Percentiles rank a stretch among this genome's conserved stretches.
Conservation (phyloP, 37 sponge, comb jelly and placozoan genomes). For the Halichondria panicea region DNA sequence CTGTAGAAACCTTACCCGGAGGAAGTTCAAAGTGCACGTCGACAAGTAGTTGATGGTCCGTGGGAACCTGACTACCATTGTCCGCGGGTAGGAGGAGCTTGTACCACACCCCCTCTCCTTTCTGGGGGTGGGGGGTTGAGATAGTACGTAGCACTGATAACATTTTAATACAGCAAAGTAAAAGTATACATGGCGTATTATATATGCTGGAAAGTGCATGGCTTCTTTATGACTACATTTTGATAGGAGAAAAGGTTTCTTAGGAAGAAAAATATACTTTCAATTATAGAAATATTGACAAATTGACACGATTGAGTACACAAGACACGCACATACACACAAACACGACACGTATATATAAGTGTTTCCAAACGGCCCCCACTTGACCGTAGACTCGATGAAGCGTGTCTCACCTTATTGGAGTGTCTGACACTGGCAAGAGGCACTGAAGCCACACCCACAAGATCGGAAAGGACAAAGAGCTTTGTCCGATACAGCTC, state of each 20-base stretch:
- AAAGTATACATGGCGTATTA: too few species aligned
- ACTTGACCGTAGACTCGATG: background rate
- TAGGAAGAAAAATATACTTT: too few species aligned
- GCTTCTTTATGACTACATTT: too few species aligned
- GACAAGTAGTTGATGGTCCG: constrained; percentile 26
- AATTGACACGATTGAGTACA: background rate
- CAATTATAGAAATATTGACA: too few species aligned
- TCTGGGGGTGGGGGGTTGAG: constrained; percentile 7
- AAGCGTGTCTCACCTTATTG: constrained; percentile 32
- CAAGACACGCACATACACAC: constrained; percentile 1
- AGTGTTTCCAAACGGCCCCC: background rate
- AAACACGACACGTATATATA: background rate
- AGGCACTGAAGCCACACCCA: constrained; percentile 31
- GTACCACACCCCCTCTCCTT: constrained; percentile 7
- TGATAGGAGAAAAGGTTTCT: too few species aligned
- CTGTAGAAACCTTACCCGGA: constrained; percentile 3
- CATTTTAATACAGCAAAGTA: too few species aligned
- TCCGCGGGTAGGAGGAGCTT: constrained; percentile 17
- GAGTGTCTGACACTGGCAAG: constrained; percentile 44
- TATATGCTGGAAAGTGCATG: too few species aligned
- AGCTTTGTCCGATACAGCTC: constrained; percentile 20
- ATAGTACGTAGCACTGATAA: too few species aligned
- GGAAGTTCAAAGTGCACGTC: constrained; percentile 60
- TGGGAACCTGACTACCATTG: constrained; percentile 8
- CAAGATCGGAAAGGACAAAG: background rate